Evolutionary conservation across 2,113 vertebrate genomes (phyloP).

Genomic region (Rhynchomys soricoides): DNA sequence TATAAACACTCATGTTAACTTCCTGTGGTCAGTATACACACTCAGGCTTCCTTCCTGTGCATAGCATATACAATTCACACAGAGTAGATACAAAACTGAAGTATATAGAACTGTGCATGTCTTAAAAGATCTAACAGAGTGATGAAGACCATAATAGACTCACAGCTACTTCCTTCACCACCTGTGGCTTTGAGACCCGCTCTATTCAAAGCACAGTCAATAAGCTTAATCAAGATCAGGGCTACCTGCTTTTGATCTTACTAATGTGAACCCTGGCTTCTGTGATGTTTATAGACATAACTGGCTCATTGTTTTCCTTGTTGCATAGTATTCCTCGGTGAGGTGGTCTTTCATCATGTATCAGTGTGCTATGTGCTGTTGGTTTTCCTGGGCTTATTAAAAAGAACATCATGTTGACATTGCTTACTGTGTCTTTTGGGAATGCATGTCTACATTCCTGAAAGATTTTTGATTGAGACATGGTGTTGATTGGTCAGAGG

Average conservation of each 20-base stretch:
- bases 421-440: neutral
- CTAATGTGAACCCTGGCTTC: fast-evolving
- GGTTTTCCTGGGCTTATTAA: too few species aligned
- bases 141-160: fast-evolving
- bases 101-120: fast-evolving
- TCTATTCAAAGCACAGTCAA: fast-evolving
- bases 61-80: too few species aligned
- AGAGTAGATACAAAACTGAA: fast-evolving
- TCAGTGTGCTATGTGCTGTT: fast-evolving
- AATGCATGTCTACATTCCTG: fast-evolving
- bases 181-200: fast-evolving
- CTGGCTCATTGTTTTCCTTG: fast-evolving
- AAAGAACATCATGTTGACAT: fast-evolving
- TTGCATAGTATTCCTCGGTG: fast-evolving
- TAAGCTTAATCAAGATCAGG: fast-evolving
- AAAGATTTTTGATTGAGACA: fast-evolving
- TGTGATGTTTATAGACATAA: fast-evolving
- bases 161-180: fast-evolving
- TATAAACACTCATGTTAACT: neutral
- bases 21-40: neutral
- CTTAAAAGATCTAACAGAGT: too few species aligned
- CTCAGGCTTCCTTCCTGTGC: neutral
- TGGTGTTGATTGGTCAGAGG: neutral
- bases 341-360: fast-evolving
- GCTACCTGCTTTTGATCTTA: fast-evolving